Conservation (phyloP, 2,113 vertebrate species). For the Corythaeola cristata region DNA sequence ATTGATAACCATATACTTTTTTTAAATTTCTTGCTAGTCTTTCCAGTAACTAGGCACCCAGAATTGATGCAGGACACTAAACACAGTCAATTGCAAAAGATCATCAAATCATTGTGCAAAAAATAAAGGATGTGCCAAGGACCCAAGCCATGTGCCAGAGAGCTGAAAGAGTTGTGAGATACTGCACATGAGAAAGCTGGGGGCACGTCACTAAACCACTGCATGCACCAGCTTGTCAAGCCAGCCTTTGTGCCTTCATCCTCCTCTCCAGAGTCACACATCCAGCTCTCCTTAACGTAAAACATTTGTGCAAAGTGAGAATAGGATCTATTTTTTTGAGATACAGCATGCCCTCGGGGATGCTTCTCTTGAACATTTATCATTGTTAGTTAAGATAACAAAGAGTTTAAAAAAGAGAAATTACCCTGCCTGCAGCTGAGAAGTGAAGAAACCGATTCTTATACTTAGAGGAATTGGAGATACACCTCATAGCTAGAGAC, state of each 20-base stretch:
- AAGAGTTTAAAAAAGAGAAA: neutral
- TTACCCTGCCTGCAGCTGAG: neutral
- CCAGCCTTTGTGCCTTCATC: neutral
- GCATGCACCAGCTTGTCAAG: neutral
- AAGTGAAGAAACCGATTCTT: neutral
- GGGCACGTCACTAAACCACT: neutral
- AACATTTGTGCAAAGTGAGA: neutral
- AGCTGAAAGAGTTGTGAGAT: neutral
- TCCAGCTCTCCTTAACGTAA: neutral
- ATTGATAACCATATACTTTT: neutral
- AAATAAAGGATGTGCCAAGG: neutral
- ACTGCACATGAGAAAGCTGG: neutral
- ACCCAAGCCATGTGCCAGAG: neutral
- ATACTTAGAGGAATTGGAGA: neutral
- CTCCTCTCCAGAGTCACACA: neutral
- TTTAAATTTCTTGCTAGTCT: neutral
- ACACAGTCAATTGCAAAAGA: neutral
- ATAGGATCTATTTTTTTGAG: neutral
- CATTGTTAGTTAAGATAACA: neutral
- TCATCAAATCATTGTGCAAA: neutral
- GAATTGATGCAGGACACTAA: neutral
- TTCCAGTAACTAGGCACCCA: neutral
- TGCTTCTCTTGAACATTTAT: neutral
- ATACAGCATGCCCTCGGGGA: neutral
- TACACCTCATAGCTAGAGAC: neutral